Conservation (phyloP, 2,797 vertebrate species). For the Sylvia borin region DNA sequence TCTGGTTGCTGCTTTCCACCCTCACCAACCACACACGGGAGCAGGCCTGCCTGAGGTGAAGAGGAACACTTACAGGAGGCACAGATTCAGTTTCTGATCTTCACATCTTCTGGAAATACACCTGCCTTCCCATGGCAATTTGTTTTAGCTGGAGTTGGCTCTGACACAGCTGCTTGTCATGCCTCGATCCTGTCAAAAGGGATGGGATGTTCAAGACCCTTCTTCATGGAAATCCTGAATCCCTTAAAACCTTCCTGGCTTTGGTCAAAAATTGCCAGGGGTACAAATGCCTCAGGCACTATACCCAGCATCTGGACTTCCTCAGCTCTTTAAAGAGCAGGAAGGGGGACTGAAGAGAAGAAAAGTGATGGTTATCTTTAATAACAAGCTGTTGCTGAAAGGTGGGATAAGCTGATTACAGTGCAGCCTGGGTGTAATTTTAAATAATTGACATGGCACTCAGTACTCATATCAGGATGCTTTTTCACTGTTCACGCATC, state of each 20-base stretch:
- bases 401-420: conserved; percentile 24
- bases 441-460: conserved; percentile 47
- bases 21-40: neutral
- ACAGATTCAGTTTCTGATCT: neutral
- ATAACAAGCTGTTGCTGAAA: conserved; percentile 33
- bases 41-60: neutral
- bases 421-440: conserved; percentile 22
- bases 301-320: neutral
- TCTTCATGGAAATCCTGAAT: neutral
- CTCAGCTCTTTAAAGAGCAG: neutral
- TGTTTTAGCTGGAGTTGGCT: neutral
- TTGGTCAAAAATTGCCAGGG: neutral
- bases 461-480: conserved; percentile 3
- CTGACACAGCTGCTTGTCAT: neutral
- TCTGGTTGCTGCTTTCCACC: neutral
- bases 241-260: neutral
- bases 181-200: neutral
- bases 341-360: neutral
- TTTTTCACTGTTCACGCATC: conserved; percentile 32
- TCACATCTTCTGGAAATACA: neutral
- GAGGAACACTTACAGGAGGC: neutral
- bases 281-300: neutral
- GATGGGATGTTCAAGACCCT: neutral
- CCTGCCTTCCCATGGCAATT: neutral
- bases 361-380: conserved; percentile 5